These are phyloP conservation scores for Zhuqinia jingwanae DNA, from an alignment of 2,888 invertebrate genomes.

Conservation along the genomic window DNA sequence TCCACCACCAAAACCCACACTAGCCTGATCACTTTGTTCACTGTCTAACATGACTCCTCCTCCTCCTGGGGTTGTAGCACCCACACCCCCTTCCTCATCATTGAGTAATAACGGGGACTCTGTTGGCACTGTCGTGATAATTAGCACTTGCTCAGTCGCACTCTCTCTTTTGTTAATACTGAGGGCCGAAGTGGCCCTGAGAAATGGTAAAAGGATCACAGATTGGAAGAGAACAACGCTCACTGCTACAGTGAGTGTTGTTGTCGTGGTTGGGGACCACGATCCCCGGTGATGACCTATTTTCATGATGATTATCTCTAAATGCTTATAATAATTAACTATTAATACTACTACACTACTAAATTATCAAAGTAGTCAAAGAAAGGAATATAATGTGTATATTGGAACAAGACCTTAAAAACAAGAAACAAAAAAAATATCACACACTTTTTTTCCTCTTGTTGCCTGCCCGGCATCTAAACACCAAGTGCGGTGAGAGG, in stretches of 20 bases:
- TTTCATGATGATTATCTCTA: constrained; percentile 43
- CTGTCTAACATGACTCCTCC: neutral
- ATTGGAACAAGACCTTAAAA: too few relatives aligned
- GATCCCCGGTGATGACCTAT: constrained; percentile 15
- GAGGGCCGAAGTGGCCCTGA: constrained; percentile 2
- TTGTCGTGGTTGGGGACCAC: neutral
- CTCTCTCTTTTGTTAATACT: constrained; percentile 52
- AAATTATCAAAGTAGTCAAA: too few relatives aligned
- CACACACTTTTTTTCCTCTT: neutral
- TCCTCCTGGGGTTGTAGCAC: neutral
- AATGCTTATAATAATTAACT: neutral
- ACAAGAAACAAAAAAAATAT: neutral
- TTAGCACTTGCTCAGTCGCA: constrained; percentile 62
- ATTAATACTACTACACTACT: too few relatives aligned
- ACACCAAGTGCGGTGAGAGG: constrained; percentile 31
- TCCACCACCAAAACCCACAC: neutral
- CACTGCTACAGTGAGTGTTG: neutral
- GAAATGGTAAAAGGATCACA: neutral
- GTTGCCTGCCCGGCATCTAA: constrained; percentile 57
- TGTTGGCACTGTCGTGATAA: constrained; percentile 49
- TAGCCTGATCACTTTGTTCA: constrained; percentile 48
- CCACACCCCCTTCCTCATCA: neutral
- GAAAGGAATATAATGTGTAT: too few relatives aligned
- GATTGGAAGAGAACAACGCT: neutral
- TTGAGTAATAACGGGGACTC: neutral